Percentiles rank a stretch among this genome's conserved stretches.
phyloP scores from a whole-genome alignment of 2,113 vertebrate genomes.

The Prunella himalayana region DNA sequence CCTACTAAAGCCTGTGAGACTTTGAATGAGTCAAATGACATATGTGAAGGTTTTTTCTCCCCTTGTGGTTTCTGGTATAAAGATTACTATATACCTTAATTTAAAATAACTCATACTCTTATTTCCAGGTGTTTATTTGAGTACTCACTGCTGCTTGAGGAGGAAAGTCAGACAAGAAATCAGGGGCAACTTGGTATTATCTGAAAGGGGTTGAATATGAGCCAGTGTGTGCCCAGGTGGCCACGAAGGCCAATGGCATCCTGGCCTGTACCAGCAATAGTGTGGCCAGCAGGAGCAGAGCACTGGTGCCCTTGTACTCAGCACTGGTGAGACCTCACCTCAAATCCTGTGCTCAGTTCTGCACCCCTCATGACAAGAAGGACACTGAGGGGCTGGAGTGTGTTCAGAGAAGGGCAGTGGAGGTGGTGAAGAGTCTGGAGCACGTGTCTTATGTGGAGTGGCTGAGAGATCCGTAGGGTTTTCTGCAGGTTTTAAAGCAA shows the following conservation, averaged over 20 bases:
- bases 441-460: not conserved
- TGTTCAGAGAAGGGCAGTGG: not conserved
- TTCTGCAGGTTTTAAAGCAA: not conserved
- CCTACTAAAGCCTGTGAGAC: not conserved
- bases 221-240: not conserved
- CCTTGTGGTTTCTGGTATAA: not conserved
- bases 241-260: not conserved
- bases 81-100: not conserved
- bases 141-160: rapidly evolving
- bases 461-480: not conserved
- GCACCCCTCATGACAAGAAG: not conserved
- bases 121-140: not conserved
- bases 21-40: not conserved
- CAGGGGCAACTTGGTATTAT: not conserved
- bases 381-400: not conserved
- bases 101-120: rapidly evolving
- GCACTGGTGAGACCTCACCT: not conserved
- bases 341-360: not conserved
- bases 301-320: rapidly evolving
- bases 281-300: not conserved
- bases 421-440: not conserved
- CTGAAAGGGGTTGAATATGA: not conserved
- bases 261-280: not conserved
- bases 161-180: not conserved
- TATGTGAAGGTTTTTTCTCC: not conserved